These are phyloP conservation scores for Lathamus discolor DNA, from an alignment of 2,113 vertebrate genomes.

Conservation along the genomic window DNA sequence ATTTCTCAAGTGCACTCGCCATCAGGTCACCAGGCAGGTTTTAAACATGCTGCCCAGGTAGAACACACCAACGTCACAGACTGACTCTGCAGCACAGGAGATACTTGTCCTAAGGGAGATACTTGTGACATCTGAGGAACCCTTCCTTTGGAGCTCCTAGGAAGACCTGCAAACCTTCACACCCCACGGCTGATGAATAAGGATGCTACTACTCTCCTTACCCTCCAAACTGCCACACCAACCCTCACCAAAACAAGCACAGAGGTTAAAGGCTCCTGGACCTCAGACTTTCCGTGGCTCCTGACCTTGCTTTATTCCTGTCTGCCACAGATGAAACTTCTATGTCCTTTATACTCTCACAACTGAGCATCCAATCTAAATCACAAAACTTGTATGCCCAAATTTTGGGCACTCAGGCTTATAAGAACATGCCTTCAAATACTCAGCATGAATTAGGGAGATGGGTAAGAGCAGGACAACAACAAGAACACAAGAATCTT, in stretches of 20 bases:
- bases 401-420: background rate
- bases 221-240: background rate
- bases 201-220: background rate
- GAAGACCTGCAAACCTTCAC: background rate
- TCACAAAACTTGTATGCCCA: background rate
- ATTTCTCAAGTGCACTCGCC: fast-evolving
- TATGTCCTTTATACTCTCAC: background rate
- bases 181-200: background rate
- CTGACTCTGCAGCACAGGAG: background rate
- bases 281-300: background rate
- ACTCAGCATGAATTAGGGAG: background rate
- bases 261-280: background rate
- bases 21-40: background rate
- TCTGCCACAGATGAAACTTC: fast-evolving
- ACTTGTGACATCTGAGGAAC: background rate
- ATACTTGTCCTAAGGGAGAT: too few species aligned
- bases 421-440: background rate
- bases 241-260: background rate
- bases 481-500: background rate
- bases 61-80: fast-evolving
- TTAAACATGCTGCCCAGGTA: background rate
- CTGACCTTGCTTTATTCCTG: background rate
- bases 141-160: background rate
- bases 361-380: fast-evolving
- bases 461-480: background rate